These are phyloP conservation scores for Machimus rusticus DNA, from an alignment of 2,888 invertebrate species.

Conservation along the genomic window DNA sequence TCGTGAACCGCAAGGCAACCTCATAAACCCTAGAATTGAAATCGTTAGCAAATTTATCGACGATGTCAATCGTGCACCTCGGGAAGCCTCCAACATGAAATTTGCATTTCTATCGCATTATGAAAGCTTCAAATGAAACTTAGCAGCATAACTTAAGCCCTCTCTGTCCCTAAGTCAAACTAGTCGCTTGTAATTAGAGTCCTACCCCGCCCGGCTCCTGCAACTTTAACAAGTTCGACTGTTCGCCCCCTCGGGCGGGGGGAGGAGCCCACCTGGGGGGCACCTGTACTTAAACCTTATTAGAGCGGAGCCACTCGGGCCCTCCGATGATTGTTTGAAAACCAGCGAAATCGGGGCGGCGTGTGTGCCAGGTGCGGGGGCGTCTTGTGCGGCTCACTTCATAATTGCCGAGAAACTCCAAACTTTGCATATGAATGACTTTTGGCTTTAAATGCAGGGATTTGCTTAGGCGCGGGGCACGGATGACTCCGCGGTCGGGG, in stretches of 20 bases:
- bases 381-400: not conserved
- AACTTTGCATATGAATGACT: conserved; percentile 17
- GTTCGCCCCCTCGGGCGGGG: not conserved
- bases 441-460: not conserved
- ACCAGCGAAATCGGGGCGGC: not conserved
- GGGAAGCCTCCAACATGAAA: not conserved
- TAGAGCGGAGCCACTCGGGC: not conserved
- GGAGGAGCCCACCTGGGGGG: not conserved
- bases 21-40: not conserved
- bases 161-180: not conserved
- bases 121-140: conserved; percentile 2
- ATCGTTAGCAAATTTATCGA: conserved; percentile 7
- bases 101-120: conserved; percentile 17
- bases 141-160: not conserved
- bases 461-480: not conserved
- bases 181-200: not conserved
- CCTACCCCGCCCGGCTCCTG: not conserved
- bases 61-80: not conserved
- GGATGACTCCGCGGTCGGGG: not conserved
- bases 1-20: conserved; percentile 1
- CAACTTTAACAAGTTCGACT: not conserved
- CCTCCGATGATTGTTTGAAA: not conserved
- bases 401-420: not conserved
- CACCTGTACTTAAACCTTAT: not conserved
- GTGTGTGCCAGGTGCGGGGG: not conserved